These are phyloP conservation scores for Nycticorax nycticorax DNA, from an alignment of 2,113 vertebrate genomes.

Conservation along the genomic window DNA sequence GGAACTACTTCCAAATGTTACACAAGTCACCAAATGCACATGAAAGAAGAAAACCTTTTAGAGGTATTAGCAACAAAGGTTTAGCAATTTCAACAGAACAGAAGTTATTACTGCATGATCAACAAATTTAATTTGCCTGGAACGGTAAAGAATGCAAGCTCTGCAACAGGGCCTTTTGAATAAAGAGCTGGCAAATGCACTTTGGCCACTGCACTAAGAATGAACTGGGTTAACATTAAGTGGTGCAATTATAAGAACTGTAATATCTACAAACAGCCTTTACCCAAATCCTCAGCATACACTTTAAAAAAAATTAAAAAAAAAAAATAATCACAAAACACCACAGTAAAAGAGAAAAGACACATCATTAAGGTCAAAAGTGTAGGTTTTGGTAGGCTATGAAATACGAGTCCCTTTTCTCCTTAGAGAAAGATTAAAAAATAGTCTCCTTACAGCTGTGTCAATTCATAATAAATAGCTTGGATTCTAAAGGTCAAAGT, in stretches of 20 bases:
- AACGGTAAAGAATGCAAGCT: background rate
- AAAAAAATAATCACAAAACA: background rate
- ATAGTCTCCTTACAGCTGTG: background rate
- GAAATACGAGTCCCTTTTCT: background rate
- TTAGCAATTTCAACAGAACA: slow-evolving; percentile 45
- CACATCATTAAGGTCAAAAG: background rate
- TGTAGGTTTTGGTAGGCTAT: background rate
- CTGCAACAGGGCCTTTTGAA: slow-evolving; percentile 39
- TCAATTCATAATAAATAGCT: background rate
- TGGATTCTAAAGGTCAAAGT: background rate
- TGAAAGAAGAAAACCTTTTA: slow-evolving; percentile 1
- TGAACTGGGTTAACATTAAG: background rate
- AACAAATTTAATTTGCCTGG: slow-evolving; percentile 48
- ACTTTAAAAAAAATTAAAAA: background rate
- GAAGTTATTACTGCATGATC: slow-evolving; percentile 33
- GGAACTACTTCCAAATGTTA: background rate
- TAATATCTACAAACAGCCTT: background rate
- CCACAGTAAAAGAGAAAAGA: background rate
- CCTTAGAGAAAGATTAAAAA: background rate
- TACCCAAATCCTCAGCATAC: background rate
- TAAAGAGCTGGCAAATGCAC: slow-evolving; percentile 28
- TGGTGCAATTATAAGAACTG: background rate
- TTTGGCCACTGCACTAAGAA: background rate
- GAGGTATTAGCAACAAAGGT: slow-evolving; percentile 11
- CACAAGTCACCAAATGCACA: background rate